These are phyloP conservation scores for Callithrix jacchus DNA, from an alignment of 2,113 vertebrate species.

Conservation along the genomic window DNA sequence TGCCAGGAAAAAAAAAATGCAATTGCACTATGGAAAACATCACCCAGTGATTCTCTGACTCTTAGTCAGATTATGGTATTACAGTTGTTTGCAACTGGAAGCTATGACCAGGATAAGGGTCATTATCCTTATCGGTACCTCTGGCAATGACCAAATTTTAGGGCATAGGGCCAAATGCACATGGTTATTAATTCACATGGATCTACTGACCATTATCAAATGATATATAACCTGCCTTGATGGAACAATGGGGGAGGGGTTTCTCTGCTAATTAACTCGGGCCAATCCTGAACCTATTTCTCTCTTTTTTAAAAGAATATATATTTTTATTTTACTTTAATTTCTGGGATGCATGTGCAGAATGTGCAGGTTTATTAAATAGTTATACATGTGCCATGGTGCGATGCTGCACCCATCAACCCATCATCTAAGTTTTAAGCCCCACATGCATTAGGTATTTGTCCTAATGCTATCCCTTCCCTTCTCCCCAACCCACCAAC, in stretches of 20 bases:
- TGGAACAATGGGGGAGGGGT: neutral
- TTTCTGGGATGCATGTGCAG: too few relatives aligned
- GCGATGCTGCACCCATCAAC: too few relatives aligned
- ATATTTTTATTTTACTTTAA: too few relatives aligned
- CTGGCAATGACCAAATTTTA: neutral
- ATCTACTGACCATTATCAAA: neutral
- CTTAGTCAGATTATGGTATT: neutral
- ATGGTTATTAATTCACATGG: conserved; percentile 15
- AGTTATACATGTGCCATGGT: too few relatives aligned
- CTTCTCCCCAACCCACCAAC: too few relatives aligned
- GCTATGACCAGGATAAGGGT: neutral
- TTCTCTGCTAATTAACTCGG: neutral
- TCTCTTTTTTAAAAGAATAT: too few relatives aligned
- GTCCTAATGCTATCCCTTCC: too few relatives aligned
- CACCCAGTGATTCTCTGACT: neutral
- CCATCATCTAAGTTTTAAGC: too few relatives aligned
- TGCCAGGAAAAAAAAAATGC: conserved; percentile 50
- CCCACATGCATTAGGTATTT: too few relatives aligned
- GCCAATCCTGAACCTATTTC: neutral
- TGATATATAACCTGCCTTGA: conserved; percentile 24
- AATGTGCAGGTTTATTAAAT: too few relatives aligned
- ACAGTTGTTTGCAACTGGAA: conserved; percentile 4
- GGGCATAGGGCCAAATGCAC: neutral
- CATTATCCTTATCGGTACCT: neutral
- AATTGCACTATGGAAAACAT: conserved; percentile 35